phyloP scores from a whole-genome alignment of 2,113 vertebrate species.

The Amphilophus citrinellus region DNA sequence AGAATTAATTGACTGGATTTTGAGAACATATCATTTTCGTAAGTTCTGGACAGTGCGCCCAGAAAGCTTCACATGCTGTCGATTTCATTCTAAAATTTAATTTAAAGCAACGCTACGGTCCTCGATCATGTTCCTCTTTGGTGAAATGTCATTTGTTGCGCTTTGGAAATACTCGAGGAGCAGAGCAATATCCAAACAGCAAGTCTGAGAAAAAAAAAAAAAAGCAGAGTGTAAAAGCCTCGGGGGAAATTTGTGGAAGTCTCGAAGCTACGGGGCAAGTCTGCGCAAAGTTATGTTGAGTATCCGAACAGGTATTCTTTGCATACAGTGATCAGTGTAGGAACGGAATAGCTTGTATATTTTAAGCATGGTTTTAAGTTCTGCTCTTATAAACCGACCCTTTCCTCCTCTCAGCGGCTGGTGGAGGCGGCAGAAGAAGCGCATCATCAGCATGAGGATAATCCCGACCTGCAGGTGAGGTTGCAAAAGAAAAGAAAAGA shows the following conservation, averaged over 20 bases:
- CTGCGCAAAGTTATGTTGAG: background rate
- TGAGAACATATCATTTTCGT: background rate
- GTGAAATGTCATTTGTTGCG: conserved; percentile 6
- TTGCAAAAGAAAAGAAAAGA: background rate
- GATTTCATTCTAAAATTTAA: background rate
- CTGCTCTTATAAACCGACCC: background rate
- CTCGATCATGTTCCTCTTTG: conserved; percentile 4
- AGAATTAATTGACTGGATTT: background rate
- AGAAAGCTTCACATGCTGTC: conserved; percentile 11
- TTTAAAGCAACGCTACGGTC: conserved; percentile 9
- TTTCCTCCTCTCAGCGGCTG: conserved; percentile 83
- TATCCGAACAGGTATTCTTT: background rate
- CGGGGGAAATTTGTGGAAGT: background rate
- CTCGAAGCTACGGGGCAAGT: background rate
- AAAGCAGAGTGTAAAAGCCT: background rate
- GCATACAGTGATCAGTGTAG: background rate
- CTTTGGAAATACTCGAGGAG: conserved; percentile 6
- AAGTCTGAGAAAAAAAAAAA: background rate
- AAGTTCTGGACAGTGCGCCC: background rate
- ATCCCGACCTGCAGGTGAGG: conserved; percentile 95
- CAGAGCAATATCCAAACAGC: conserved; percentile 13
- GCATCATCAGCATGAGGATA: conserved; percentile 94
- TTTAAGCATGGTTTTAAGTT: background rate
- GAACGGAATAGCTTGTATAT: background rate
- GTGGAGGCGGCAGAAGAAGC: conserved; percentile 98